A percentile compares a stretch with the other conserved stretches of the same genome.
These are phyloP conservation scores for Thymelicus lineola DNA, from an alignment of 2,888 invertebrate genomes.

Conservation along the genomic window DNA sequence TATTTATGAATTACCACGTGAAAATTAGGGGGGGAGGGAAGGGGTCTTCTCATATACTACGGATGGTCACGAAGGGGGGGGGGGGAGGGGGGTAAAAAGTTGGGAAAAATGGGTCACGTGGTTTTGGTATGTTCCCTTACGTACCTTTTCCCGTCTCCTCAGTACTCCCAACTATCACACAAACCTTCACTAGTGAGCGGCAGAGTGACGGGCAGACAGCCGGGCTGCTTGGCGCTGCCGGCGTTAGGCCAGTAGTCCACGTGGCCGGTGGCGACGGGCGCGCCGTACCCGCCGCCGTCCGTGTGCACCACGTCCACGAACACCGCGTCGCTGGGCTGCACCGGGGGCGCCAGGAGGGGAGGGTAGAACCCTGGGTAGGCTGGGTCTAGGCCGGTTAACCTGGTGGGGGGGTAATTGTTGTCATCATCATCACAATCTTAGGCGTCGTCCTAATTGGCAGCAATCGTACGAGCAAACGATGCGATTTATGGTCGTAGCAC, in stretches of 20 bases:
- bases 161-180: too few relatives aligned
- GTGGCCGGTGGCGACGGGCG: conserved; percentile 55
- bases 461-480: too few relatives aligned
- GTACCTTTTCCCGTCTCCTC: too few relatives aligned
- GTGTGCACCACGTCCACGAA: conserved; percentile 83
- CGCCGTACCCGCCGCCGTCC: conserved; percentile 71
- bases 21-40: too few relatives aligned
- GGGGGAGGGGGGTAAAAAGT: too few relatives aligned
- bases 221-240: conserved; percentile 76
- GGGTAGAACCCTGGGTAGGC: conserved; percentile 77
- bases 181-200: conserved; percentile 47
- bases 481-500: too few relatives aligned
- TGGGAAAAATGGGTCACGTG: too few relatives aligned
- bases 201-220: conserved; percentile 63
- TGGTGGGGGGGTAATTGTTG: conserved; percentile 46
- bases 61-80: too few relatives aligned
- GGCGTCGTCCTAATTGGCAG: too few relatives aligned
- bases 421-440: not conserved
- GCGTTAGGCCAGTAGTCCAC: conserved; percentile 81
- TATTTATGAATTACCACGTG: too few relatives aligned
- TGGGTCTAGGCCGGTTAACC: conserved; percentile 74
- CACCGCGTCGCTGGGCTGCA: conserved; percentile 60
- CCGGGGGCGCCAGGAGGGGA: conserved; percentile 52
- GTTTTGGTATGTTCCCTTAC: too few relatives aligned
- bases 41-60: too few relatives aligned